Evolutionary conservation across 2,113 vertebrate genomes (phyloP).

Genomic region (Geococcyx californianus): DNA sequence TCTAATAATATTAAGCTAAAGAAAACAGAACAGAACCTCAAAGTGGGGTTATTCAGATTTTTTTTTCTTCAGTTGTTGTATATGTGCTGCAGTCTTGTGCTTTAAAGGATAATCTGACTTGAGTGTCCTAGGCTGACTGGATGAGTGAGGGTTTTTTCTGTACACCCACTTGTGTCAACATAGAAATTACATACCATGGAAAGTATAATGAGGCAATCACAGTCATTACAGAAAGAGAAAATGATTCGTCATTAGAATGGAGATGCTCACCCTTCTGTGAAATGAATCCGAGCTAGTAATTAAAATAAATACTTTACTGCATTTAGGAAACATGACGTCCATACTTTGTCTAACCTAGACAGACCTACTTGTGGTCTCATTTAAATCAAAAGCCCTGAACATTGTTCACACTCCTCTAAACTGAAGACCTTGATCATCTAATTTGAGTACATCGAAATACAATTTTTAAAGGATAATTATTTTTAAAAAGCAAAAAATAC

Average conservation of each 20-base stretch:
- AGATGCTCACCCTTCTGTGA: conserved; percentile 33
- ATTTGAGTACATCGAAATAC: neutral
- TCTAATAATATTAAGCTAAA: neutral
- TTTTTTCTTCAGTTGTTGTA: neutral
- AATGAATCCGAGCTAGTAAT: conserved; percentile 28
- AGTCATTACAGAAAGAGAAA: conserved; percentile 46
- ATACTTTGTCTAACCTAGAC: neutral
- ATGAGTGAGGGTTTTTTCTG: conserved; percentile 16
- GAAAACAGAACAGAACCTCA: neutral
- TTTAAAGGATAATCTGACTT: neutral
- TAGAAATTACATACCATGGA: conserved; percentile 36
- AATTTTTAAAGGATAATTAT: neutral
- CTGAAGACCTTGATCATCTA: neutral
- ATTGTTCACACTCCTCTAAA: neutral
- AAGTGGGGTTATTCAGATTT: neutral
- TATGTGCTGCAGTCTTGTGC: neutral
- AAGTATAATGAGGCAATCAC: conserved; percentile 46
- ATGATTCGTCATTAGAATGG: conserved; percentile 22
- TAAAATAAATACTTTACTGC: conserved; percentile 8
- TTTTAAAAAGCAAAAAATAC: neutral
- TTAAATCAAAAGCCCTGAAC: neutral
- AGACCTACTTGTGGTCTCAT: neutral
- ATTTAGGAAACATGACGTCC: neutral
- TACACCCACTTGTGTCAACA: conserved; percentile 18
- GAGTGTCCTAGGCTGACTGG: neutral